Evolutionary conservation across 2,113 vertebrate genomes (phyloP), one percentile per base, ranked within the genome.

Genomic region (Paramormyrops kingsleyae): DNA sequence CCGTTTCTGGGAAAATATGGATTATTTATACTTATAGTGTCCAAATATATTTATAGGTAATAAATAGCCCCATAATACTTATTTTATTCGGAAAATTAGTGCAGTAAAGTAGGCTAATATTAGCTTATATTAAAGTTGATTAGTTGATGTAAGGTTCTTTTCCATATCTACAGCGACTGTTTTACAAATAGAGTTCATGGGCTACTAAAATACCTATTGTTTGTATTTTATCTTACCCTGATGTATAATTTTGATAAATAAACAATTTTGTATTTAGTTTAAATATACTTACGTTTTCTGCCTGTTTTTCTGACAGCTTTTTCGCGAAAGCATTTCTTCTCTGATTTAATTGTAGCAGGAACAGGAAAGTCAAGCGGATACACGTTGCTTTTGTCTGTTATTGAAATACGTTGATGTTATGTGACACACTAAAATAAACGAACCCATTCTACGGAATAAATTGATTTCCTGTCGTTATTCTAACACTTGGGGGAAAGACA

Each of bases 241-340:
- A 19, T 80, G 35, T 42, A 42, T 80, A 39, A 80, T 80, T 39
- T 80, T 80, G 31, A 39, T 1, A 80, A 80, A 19, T 39, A 80
- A 80, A 42, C 35, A 80, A 39, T 7, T 42, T 80, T 19, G 35
- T 80, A 80, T 80, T 80, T 88, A 70, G 6, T 31, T 77, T 88
- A 89, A 70, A 90, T 27, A 89, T 90, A 87, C 89, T 90, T 90
- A 90, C 89, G 86, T 4, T 50, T 19, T 87, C 35, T 59, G 47
- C 1, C 13, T 90, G 27, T 12, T 56, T 46, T 80, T 27, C 77
- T 84, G 50, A 46, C 46, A 46, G 24, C 13, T 46, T 49, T 87
- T 53, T 80, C 77, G 59, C n/a, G 42, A 88, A 86, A 46, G 15
- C 27, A 88, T 89, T 74, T 53, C 80, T 70, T 89, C n/a, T 52